Evolutionary conservation across 1,140 invertebrate genomes (phyloP).

Genomic region (Psix sp.): DNA sequence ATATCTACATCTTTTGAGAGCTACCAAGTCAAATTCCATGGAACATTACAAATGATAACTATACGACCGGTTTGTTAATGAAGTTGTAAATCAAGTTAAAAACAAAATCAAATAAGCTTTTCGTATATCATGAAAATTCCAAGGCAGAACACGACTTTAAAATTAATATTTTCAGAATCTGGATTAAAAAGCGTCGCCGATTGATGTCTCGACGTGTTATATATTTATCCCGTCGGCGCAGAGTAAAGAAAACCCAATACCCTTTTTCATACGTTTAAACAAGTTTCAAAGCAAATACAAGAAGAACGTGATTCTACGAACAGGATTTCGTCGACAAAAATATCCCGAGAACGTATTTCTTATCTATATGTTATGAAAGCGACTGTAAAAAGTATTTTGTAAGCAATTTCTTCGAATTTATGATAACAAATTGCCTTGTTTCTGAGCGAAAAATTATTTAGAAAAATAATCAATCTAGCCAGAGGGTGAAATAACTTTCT

Average conservation of each 20-base stretch:
- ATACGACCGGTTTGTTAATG: conserved; percentile 9
- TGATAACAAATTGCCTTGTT: conserved; percentile 4
- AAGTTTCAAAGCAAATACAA: conserved; percentile 23
- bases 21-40: conserved; percentile 8
- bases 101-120: no score
- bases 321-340: conserved; percentile 27
- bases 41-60: conserved; percentile 5
- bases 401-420: conserved; percentile 15
- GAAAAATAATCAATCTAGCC: conserved; percentile 1
- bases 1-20: conserved; percentile 36
- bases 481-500: conserved; percentile 7
- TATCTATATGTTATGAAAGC: conserved; percentile 18
- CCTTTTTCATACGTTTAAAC: conserved; percentile 9
- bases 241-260: conserved; percentile 14
- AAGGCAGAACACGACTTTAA: conserved; percentile 2
- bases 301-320: conserved; percentile 23
- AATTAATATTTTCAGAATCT: conserved; percentile 2
- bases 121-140: no score
- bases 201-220: conserved; percentile 7
- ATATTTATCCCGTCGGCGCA: conserved; percentile 18
- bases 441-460: background rate
- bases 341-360: conserved; percentile 16
- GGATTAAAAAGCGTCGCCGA: conserved; percentile 10
- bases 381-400: conserved; percentile 15
- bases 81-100: background rate